Base-by-base conservation (phyloP, 2,113 vertebrate species). In the Propithecus coquereli region DNA sequence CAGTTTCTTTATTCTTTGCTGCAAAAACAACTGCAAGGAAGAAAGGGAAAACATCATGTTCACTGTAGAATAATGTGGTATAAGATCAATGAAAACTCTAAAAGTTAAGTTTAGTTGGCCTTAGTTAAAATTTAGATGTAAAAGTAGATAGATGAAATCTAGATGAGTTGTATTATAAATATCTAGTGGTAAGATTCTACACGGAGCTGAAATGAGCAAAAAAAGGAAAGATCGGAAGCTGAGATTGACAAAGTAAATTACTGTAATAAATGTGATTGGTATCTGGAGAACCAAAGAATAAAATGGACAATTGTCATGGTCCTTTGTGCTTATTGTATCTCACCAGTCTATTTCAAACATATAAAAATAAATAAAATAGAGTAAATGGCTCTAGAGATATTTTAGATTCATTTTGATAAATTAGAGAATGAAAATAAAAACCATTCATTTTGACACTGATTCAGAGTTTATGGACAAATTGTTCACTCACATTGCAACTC, bases 361-460 rank as follows among this genome's bases (percentile, higher is more conserved):
- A 1, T 54, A 80, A 71, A 89, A 87, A 65, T 88, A 87, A 93
- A 61, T 57, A 80, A 85, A 63, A 52, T 0, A 23, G 2, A 52
- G n/a, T 34, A 76, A 87, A 88, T 87, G 27, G 2, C 80, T n/a
- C 2, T 22, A 37, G 40, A 90, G 18, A 63, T 93, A 73, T 63
- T 97, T 92, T 52, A 81, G 17, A 59, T 63, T 70, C n/a, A 45
- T 86, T 93, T 94, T 88, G 20, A 16, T 94, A 74, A 92, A 73
- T 96, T 87, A 61, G 27, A 83, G 25, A 47, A 90, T 74, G 43
- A 79, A 94, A 91, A 74, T 76, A 73, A 57, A 92, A 87, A 47
- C 8, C 22, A 30, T 70, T 80, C 50, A 25, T 92, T 77, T 80
- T 92, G 70, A 90, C 32, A 82, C n/a, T 73, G 4, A 76, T 61